Conservation (phyloP, 2,888 invertebrate species). For the Dasysyrphus tricinctus region DNA sequence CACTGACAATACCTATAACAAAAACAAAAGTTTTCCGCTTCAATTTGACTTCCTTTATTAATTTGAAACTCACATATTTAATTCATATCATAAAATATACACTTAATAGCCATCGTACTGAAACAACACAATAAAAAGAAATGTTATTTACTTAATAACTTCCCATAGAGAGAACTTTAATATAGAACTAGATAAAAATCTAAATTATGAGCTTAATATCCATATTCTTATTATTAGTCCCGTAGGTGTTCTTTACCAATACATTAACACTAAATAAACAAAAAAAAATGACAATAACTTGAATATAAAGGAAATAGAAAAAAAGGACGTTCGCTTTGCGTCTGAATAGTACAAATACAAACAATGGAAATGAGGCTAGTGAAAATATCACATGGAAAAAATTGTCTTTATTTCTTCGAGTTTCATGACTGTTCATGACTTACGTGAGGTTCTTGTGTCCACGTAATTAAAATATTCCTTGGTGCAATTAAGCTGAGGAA, state of each 20-base stretch:
- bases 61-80: constrained; percentile 14
- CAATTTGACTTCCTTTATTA: not conserved
- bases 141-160: constrained; percentile 67
- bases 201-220: constrained; percentile 70
- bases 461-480: constrained; percentile 60
- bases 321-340: not conserved
- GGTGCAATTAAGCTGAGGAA: constrained; percentile 55
- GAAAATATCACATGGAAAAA: constrained; percentile 10
- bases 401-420: constrained; percentile 12
- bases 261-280: constrained; percentile 50
- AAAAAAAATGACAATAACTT: constrained; percentile 26
- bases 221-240: constrained; percentile 62
- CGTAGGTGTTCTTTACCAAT: constrained; percentile 54
- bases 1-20: not conserved
- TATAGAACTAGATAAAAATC: constrained; percentile 61
- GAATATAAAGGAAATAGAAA: constrained; percentile 6
- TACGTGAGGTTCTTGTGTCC: not conserved
- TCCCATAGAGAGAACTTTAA: not conserved
- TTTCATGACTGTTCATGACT: constrained; percentile 10
- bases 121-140: constrained; percentile 66
- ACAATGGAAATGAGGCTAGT: constrained; percentile 6
- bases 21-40: not conserved
- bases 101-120: constrained; percentile 17
- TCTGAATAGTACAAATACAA: not conserved
- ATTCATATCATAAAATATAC: constrained; percentile 51